phyloP scores from a whole-genome alignment of 2,888 invertebrate genomes.

The Encarsia formosa region DNA sequence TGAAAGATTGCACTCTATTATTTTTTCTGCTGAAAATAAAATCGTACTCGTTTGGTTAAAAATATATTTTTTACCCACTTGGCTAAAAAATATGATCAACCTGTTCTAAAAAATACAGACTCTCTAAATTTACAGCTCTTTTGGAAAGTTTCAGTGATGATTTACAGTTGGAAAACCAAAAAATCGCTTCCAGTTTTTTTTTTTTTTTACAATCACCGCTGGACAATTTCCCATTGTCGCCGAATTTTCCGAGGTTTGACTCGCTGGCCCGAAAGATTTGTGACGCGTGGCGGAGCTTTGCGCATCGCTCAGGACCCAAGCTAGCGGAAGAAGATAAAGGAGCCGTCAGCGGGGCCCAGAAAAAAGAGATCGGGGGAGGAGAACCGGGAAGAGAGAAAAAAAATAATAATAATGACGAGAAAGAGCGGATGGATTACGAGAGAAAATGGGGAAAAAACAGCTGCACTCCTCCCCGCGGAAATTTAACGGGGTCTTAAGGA shows the following conservation, averaged over 20 bases:
- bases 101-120: no score
- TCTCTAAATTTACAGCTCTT: no score
- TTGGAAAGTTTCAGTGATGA: no score
- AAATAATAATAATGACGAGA: no score
- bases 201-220: background rate
- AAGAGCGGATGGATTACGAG: no score
- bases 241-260: conserved; percentile 32
- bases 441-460: no score
- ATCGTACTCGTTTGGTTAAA: no score
- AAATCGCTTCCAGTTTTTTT: conserved; percentile 4
- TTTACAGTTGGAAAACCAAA: background rate
- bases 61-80: no score
- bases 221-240: conserved; percentile 11
- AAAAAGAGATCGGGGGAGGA: conserved; percentile 2
- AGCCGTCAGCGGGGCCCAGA: background rate
- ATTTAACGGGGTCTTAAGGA: conserved; percentile 39
- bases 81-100: no score
- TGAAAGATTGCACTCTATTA: no score
- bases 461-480: conserved; percentile 37
- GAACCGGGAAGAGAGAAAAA: conserved; percentile 5
- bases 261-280: conserved; percentile 30
- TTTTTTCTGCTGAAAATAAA: no score
- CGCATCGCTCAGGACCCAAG: no score
- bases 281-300: conserved; percentile 31
- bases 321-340: conserved; percentile 30